Conservation (phyloP, 2,797 vertebrate genomes). For the Ptychadena robeensis region DNA sequence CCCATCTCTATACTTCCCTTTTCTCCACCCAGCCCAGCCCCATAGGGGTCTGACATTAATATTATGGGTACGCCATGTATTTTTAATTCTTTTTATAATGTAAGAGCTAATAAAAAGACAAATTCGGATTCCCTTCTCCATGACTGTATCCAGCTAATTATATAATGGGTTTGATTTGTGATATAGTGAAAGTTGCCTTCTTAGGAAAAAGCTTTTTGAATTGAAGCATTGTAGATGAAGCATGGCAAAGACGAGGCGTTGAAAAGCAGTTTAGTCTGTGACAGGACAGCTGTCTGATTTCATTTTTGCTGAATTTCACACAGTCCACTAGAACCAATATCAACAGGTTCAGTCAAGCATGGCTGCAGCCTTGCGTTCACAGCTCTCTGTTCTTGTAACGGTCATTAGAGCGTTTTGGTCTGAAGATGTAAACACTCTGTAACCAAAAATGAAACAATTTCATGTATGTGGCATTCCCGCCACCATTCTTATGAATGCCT, state of each 20-base stretch:
- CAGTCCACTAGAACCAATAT: slow-evolving; percentile 39
- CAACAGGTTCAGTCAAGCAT: slow-evolving; percentile 45
- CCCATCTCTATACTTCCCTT: too few relatives aligned
- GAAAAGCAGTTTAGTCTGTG: slow-evolving; percentile 43
- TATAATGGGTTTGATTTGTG: neutral
- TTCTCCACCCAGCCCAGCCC: too few relatives aligned
- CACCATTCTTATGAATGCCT: neutral
- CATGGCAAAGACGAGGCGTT: slow-evolving; percentile 18
- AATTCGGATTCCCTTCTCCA: neutral
- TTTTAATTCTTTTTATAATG: too few relatives aligned
- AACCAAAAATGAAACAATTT: slow-evolving; percentile 35
- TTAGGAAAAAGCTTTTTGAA: neutral
- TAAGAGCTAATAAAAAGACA: too few relatives aligned
- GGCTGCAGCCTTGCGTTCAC: neutral
- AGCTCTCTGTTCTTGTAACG: slow-evolving; percentile 8
- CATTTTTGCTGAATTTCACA: slow-evolving; percentile 53
- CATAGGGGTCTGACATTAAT: too few relatives aligned
- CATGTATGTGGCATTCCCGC: neutral
- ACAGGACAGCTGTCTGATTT: slow-evolving; percentile 55
- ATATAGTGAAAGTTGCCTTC: neutral
- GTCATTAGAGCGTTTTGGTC: slow-evolving; percentile 38
- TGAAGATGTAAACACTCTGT: slow-evolving; percentile 28
- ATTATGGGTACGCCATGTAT: too few relatives aligned
- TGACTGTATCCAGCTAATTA: neutral
- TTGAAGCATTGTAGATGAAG: slow-evolving; percentile 31